Base-by-base conservation (phyloP, 2,113 vertebrate genomes). In the Perca fluviatilis region DNA sequence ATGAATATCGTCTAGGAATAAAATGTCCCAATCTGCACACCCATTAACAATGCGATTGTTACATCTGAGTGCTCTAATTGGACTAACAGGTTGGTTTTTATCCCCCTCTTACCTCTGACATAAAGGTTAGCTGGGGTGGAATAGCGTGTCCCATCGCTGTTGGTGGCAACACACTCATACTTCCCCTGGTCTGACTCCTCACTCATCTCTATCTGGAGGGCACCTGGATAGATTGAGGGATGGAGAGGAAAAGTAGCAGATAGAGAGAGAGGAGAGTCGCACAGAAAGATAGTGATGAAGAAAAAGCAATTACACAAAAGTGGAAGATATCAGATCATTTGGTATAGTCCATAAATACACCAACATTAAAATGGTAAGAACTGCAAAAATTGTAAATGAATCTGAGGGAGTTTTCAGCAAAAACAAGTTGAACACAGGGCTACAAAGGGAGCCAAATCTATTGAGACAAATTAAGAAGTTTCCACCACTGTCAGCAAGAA, bases 161-260 rank as follows among this genome's bases (percentile, higher is more conserved):
- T 99, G 95, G 98, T 99, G 90, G 98, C 98, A 93, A 99, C 98
- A 95, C 98, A 99, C 91, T 99, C 98, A 92, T 99, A 99, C 96
- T 99, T 99, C 84, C 98, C 98, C 96, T 99, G 98, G 96, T 99
- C 98, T 36, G 97, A 97, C 92, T 99, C 98, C 96, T 99, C 98
- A 25, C 98, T 99, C 95, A 97, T 96, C 93, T 99, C 98, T 79
- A 99, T 99, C 96, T 99, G 98, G 79, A 99, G 97, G 80, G 98
- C 98, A 95, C 98, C 98, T 99, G 96, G 92, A 84, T 58, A 64
- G 74, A 86, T 40, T 68, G 74, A 83, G 64, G 71, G 77, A 86
- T 14, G 25, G 69, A 71, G 53, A 83, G 72, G 65, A 56, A 60
- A 68, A 67, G 77, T 8, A 80, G 78, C 80, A 75, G 80, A 60